Percentiles rank a stretch among this genome's conserved stretches.
Evolutionary conservation across 2,888 invertebrate genomes (phyloP).

Genomic region (Eupithecia tripunctaria): DNA sequence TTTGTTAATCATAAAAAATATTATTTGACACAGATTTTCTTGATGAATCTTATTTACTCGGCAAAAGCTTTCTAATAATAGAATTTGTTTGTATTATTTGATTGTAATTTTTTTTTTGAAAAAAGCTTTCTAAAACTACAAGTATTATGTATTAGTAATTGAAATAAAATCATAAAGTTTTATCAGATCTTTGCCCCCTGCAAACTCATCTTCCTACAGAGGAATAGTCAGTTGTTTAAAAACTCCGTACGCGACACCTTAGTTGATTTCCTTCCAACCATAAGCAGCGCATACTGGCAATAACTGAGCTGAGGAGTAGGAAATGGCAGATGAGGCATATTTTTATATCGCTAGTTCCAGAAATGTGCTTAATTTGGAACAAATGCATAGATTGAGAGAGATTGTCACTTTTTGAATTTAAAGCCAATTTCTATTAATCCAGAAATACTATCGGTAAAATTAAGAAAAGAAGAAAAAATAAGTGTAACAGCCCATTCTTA

Average conservation of each 20-base stretch:
- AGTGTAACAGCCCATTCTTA: too few species aligned
- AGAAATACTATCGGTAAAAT: too few species aligned
- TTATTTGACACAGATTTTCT: background rate
- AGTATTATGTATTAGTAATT: background rate
- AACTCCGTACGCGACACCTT: conserved; percentile 68
- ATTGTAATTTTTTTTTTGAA: too few species aligned
- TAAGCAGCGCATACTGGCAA: conserved; percentile 78
- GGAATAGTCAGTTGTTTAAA: conserved; percentile 73
- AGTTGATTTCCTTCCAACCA: conserved; percentile 75
- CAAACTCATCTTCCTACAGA: conserved; percentile 57
- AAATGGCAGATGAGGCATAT: background rate
- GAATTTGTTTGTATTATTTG: too few species aligned
- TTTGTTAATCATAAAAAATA: background rate
- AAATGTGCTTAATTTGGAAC: too few species aligned
- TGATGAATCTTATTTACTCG: background rate
- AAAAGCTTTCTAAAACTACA: background rate
- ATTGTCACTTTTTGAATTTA: too few species aligned
- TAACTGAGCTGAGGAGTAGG: conserved; percentile 50
- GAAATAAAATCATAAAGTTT: background rate
- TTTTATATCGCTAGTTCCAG: too few species aligned
- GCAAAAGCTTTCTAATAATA: background rate
- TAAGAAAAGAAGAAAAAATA: too few species aligned
- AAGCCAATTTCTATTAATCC: too few species aligned
- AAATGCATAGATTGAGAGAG: too few species aligned
- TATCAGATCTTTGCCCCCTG: conserved; percentile 30